Percentiles rank a stretch among this genome's conserved stretches.
Evolutionary conservation across 2,888 invertebrate genomes (phyloP).

Genomic region (Argyra leucocephala): DNA sequence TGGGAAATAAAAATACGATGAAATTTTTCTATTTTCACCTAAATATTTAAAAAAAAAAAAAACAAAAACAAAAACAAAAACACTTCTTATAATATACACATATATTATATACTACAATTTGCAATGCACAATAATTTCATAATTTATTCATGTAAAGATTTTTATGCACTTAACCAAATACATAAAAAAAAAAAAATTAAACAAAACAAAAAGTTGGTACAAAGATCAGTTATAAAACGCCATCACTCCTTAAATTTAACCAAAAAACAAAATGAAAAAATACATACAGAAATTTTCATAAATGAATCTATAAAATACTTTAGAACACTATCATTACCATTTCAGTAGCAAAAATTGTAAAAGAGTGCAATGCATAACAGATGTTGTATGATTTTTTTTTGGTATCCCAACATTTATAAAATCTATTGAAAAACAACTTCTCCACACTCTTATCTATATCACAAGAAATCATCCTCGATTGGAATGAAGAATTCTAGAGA

Average conservation of each 20-base stretch:
- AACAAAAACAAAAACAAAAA: too few relatives aligned
- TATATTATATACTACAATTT: not conserved
- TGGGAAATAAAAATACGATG: too few relatives aligned
- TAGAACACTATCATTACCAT: not conserved
- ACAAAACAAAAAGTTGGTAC: not conserved
- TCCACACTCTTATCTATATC: not conserved
- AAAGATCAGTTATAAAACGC: too few relatives aligned
- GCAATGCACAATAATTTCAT: constrained; percentile 3
- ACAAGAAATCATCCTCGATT: not conserved
- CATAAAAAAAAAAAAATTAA: not conserved
- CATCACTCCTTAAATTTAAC: too few relatives aligned
- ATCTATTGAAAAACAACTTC: not conserved
- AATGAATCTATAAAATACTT: not conserved
- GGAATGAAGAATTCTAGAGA: not conserved
- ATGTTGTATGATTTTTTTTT: not conserved
- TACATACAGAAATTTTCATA: too few relatives aligned
- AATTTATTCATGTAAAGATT: constrained; percentile 1
- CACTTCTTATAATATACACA: too few relatives aligned
- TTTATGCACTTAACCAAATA: constrained; percentile 6
- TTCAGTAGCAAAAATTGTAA: not conserved
- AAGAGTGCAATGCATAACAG: not conserved
- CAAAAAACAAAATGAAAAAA: too few relatives aligned
- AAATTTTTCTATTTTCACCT: too few relatives aligned
- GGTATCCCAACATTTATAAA: not conserved
- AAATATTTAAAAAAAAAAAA: too few relatives aligned